A percentile compares a stretch with the other conserved stretches of the same genome.
These are phyloP conservation scores for Perizoma flavofasciatum DNA, from an alignment of 2,888 invertebrate genomes.

Conservation along the genomic window DNA sequence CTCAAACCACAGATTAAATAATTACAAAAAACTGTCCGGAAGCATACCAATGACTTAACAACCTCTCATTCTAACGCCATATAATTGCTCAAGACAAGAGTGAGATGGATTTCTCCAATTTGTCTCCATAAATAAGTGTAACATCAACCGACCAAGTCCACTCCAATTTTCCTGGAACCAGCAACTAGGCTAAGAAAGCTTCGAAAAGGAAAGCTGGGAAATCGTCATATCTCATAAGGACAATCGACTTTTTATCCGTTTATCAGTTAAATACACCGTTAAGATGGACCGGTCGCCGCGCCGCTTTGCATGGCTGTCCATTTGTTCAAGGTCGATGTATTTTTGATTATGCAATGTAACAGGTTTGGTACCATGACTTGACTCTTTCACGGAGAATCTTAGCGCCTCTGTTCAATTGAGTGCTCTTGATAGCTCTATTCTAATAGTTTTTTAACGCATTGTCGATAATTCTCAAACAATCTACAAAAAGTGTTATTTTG, in stretches of 20 bases:
- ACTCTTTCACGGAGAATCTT: constrained; percentile 23
- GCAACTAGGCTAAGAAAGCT: constrained; percentile 31
- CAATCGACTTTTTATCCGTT: constrained; percentile 23
- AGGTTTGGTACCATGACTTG: constrained; percentile 31
- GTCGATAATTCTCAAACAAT: neutral
- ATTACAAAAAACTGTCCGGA: constrained; percentile 6
- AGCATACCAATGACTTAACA: neutral
- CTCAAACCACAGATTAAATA: constrained; percentile 12
- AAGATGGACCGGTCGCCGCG: constrained; percentile 17
- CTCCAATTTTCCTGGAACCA: constrained; percentile 26
- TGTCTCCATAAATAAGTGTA: constrained; percentile 14
- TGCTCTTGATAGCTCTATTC: neutral
- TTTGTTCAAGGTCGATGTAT: constrained; percentile 42
- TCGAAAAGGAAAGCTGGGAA: constrained; percentile 37
- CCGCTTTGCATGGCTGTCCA: constrained; percentile 29
- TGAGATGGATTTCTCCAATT: constrained; percentile 10
- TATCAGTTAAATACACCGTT: constrained; percentile 27
- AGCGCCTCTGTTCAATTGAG: constrained; percentile 22
- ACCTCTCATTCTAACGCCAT: constrained; percentile 12
- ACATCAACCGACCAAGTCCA: constrained; percentile 9
- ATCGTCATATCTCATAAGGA: constrained; percentile 23
- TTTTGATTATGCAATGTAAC: constrained; percentile 41
- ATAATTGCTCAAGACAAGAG: constrained; percentile 1
- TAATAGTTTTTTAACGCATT: neutral
- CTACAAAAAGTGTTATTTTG: neutral